Evolutionary conservation across 2,797 vertebrate species (phyloP), one percentile per base, ranked within the genome.

Genomic region (Malacoraja senta): DNA sequence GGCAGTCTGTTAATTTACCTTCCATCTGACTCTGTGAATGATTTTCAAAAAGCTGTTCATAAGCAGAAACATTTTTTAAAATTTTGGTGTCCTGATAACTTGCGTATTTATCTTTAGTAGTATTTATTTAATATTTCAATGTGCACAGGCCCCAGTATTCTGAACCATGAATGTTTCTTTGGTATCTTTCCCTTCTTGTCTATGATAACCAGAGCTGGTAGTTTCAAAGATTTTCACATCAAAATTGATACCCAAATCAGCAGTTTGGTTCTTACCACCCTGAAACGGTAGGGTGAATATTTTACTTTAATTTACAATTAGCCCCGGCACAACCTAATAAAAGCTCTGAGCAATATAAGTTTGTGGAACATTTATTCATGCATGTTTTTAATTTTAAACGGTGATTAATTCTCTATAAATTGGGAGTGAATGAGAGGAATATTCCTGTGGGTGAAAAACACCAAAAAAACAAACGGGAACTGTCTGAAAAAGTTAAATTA

Each of bases 321-420:
- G 96, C 96, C 97, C 96, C 95, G 95, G 95, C 96, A 97, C 96
- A 96, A 97, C 95, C 93, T 96, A 98, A 98, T 98, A 98, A 98
- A 92, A 98, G 94, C 97, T 96, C 96, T 96, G 95, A 98, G 96
- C 96, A 77, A 95, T 97, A 95, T 76, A 6, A 24, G 93, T 93
- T 74, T 96, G 93, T 94, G 93, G 77, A 93, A 94, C 44, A 24
- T 91, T 71, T 91, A 63, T 65, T 90, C n/a, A 12, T 72, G 90
- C 72, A 29, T 35, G 65, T 88, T 32, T 32, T 38, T 92, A 92
- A 72, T 21, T 91, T 12, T 53, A 8, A 68, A 1, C 72, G 21
- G 38, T 53, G 8, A 32, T 71, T 74, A 19, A 53, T 72, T 91
- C 3, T 24, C 17, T 32, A 44, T 91, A 35, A 10, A 83, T 44